phyloP scores from a whole-genome alignment of 2,113 vertebrate genomes.

The Seriola dumerili region DNA sequence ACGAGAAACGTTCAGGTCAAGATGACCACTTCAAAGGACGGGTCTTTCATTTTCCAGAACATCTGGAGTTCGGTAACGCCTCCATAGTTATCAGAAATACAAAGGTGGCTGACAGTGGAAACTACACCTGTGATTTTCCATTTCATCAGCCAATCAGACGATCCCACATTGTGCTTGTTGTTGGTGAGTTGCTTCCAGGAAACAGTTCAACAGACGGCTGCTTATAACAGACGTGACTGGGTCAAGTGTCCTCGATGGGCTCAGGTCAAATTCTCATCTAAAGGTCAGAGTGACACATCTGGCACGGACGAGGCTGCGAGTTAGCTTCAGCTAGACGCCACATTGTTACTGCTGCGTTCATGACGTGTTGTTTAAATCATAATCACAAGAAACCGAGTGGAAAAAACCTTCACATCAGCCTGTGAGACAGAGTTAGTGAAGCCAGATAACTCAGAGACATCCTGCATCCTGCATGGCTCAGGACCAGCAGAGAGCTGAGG shows the following conservation, averaged over 20 bases:
- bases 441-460: too few relatives aligned
- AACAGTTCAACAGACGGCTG: accelerated
- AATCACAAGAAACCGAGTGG: not conserved
- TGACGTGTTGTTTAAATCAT: not conserved
- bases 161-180: not conserved
- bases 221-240: conserved; percentile 10
- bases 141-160: accelerated
- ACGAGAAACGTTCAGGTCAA: not conserved
- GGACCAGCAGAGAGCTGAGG: too few relatives aligned
- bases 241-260: not conserved
- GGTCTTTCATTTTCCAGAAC: conserved; percentile 8
- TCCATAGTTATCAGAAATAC: not conserved
- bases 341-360: not conserved
- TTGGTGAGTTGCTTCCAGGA: not conserved
- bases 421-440: too few relatives aligned
- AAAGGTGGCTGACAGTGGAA: not conserved
- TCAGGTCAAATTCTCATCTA: not conserved
- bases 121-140: not conserved
- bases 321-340: not conserved
- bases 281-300: not conserved
- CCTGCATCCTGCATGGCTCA: too few relatives aligned
- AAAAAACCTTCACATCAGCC: too few relatives aligned
- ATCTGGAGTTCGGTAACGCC: not conserved
- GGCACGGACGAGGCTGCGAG: too few relatives aligned
- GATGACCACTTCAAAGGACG: conserved; percentile 11